Percentiles rank a stretch among this genome's conserved stretches.
These are phyloP conservation scores for Dasypogon diadema DNA, from an alignment of 2,888 invertebrate species.

Conservation along the genomic window DNA sequence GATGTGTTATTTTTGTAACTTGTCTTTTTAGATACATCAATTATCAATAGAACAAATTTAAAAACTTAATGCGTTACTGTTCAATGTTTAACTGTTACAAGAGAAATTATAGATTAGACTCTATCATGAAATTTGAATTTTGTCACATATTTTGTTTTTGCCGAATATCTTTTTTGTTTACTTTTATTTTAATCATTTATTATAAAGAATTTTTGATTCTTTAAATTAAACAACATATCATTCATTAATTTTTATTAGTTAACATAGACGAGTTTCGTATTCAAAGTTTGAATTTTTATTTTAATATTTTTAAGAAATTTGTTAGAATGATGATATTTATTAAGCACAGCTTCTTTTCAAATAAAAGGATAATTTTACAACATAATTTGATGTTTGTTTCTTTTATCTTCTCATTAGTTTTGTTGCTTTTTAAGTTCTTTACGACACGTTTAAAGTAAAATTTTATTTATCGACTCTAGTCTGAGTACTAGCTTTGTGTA, in stretches of 20 bases:
- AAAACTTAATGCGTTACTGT: constrained; percentile 11
- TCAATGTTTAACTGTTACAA: constrained; percentile 45
- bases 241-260: constrained; percentile 28
- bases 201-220: constrained; percentile 6
- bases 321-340: constrained; percentile 50
- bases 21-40: constrained; percentile 55
- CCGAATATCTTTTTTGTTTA: constrained; percentile 1
- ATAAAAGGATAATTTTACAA: constrained; percentile 47
- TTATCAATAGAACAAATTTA: constrained; percentile 39
- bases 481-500: neutral
- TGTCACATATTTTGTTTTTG: neutral
- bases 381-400: constrained; percentile 48
- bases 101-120: constrained; percentile 24
- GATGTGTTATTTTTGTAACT: constrained; percentile 46
- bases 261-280: constrained; percentile 53
- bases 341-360: constrained; percentile 46
- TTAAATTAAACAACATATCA: constrained; percentile 29
- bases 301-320: constrained; percentile 51
- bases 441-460: constrained; percentile 7
- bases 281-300: constrained; percentile 55
- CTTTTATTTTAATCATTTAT: constrained; percentile 9
- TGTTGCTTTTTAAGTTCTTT: constrained; percentile 28
- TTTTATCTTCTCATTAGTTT: constrained; percentile 42
- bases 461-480: constrained; percentile 5
- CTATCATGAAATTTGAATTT: neutral